Percentiles rank a stretch among this genome's conserved stretches.
These are phyloP conservation scores for Zoanthus solanderi DNA, from an alignment of 92 coral and sea anemone species.

Conservation along the genomic window DNA sequence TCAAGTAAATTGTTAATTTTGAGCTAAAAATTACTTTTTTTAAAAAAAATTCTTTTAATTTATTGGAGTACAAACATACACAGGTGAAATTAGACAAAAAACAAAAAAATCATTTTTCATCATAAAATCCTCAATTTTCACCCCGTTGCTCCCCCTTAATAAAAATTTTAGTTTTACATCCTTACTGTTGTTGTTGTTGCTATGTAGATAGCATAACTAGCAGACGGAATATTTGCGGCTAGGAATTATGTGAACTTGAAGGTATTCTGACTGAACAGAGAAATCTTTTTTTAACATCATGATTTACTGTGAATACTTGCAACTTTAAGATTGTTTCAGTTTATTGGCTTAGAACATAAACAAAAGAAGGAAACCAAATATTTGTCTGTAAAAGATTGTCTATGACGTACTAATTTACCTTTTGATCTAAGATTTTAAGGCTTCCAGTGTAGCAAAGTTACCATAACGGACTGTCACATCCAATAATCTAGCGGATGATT, in stretches of 20 bases:
- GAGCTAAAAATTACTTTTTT: background rate
- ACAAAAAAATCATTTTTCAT: conserved; percentile 13
- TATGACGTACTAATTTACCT: background rate
- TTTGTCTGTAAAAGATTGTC: background rate
- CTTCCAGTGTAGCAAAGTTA: background rate
- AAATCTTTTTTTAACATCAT: no score
- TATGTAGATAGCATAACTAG: no score
- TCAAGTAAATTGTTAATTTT: conserved; percentile 20
- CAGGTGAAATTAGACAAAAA: conserved; percentile 8
- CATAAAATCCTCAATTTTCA: background rate
- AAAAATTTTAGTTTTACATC: no score
- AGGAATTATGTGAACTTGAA: no score
- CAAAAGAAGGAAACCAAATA: background rate
- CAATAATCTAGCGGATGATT: no score
- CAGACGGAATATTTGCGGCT: background rate
- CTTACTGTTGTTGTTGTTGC: no score
- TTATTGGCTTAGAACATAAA: background rate
- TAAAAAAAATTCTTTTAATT: background rate
- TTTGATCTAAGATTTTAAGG: background rate
- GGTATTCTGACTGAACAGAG: no score
- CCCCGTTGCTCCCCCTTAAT: background rate
- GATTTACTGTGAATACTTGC: background rate
- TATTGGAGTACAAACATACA: conserved; percentile 16
- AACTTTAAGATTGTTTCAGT: background rate
- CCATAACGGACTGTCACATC: no score